These are phyloP conservation scores for Ophthalmolycus amberensis DNA, from an alignment of 2,113 vertebrate genomes.

Conservation along the genomic window DNA sequence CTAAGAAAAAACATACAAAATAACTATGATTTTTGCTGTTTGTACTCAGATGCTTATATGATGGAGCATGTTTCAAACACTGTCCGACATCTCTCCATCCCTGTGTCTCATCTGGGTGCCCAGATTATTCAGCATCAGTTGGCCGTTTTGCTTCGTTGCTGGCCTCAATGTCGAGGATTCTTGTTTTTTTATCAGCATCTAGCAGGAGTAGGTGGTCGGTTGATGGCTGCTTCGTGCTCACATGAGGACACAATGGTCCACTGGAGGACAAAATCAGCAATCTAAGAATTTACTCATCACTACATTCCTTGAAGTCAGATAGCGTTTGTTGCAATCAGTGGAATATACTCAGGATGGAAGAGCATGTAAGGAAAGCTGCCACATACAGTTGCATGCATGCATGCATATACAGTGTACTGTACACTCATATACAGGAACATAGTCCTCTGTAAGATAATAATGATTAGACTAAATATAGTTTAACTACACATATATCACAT, in stretches of 20 bases:
- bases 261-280: background rate
- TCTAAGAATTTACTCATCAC: background rate
- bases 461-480: background rate
- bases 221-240: constrained; percentile 2
- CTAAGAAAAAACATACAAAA: background rate
- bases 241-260: background rate
- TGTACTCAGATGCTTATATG: background rate
- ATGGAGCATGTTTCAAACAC: background rate
- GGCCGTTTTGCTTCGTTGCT: background rate
- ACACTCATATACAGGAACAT: background rate
- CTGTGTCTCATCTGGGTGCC: background rate
- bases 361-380: background rate
- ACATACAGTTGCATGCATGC: constrained; percentile 9
- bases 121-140: constrained; percentile 1
- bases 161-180: background rate
- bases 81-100: background rate
- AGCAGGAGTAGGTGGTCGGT: background rate
- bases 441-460: background rate
- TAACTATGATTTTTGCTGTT: background rate
- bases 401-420: background rate
- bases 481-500: background rate
- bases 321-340: background rate
- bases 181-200: constrained; percentile 7
- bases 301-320: background rate
- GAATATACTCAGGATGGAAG: background rate